Conservation (phyloP, 2,797 vertebrate species). For the Anomalospiza imberbis region DNA sequence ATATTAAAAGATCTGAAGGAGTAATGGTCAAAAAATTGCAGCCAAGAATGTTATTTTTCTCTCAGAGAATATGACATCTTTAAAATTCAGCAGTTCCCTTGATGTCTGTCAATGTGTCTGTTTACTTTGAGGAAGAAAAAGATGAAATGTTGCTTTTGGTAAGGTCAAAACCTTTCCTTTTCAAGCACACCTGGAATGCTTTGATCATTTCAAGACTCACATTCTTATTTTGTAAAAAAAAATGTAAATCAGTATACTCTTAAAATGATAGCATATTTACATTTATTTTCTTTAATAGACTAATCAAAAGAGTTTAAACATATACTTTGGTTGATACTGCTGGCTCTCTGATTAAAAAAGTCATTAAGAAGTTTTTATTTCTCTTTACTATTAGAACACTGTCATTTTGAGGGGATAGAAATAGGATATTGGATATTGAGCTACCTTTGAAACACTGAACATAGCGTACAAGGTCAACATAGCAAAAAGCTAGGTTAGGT, state of each 20-base stretch:
- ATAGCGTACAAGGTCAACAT: not conserved
- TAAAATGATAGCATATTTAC: not conserved
- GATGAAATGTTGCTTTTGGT: not conserved
- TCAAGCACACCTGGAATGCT: not conserved
- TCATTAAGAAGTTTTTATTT: not conserved
- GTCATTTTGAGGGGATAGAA: not conserved
- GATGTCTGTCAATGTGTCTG: conserved; percentile 30
- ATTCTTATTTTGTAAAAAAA: not conserved
- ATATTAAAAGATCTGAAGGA: not conserved
- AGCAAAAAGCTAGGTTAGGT: not conserved
- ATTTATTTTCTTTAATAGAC: not conserved
- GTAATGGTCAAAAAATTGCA: not conserved
- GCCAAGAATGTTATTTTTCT: conserved; percentile 1
- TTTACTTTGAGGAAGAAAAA: conserved; percentile 15
- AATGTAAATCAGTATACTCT: not conserved
- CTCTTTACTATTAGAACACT: not conserved
- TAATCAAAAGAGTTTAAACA: not conserved
- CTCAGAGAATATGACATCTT: not conserved
- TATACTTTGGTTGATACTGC: not conserved
- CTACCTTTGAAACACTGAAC: not conserved
- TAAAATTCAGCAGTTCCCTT: conserved; percentile 40
- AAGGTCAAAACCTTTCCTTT: conserved; percentile 26
- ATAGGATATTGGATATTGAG: not conserved
- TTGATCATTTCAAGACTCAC: not conserved
- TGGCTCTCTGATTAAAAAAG: not conserved